Evolutionary conservation across 1,140 invertebrate species (phyloP).

Genomic region (Eueides isabella): DNA sequence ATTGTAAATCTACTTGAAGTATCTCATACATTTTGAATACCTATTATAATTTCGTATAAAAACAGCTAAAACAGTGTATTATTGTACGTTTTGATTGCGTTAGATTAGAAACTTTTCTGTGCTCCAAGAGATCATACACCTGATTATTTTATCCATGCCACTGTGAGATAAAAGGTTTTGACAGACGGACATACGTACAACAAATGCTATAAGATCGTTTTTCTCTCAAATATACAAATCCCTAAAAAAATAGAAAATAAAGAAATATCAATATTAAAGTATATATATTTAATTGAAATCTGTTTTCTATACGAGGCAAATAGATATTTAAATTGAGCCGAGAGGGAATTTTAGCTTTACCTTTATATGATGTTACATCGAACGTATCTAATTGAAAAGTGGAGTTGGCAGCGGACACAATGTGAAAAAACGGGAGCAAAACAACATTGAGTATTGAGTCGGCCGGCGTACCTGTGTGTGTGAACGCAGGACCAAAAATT

Average conservation of each 20-base stretch:
- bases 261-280: not conserved
- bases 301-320: not conserved
- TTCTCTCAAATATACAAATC: too few relatives aligned
- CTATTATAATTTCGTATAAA: too few relatives aligned
- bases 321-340: not conserved
- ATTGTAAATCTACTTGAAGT: too few relatives aligned
- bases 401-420: constrained; percentile 63
- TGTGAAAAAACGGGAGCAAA: constrained; percentile 32
- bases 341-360: constrained; percentile 2
- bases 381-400: constrained; percentile 33
- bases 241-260: not conserved
- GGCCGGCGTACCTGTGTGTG: constrained; percentile 22
- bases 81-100: too few relatives aligned
- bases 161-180: too few relatives aligned
- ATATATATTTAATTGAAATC: not conserved
- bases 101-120: too few relatives aligned
- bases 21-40: too few relatives aligned
- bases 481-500: constrained; percentile 45
- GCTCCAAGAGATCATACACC: too few relatives aligned
- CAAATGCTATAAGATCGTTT: not conserved
- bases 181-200: too few relatives aligned
- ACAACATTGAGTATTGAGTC: constrained; percentile 26
- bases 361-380: constrained; percentile 25
- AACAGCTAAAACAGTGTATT: too few relatives aligned
- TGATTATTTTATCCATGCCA: too few relatives aligned